Evolutionary conservation across 2,888 invertebrate genomes (phyloP), one percentile per base, ranked within the genome.

Genomic region (Monoplex corrugatus): DNA sequence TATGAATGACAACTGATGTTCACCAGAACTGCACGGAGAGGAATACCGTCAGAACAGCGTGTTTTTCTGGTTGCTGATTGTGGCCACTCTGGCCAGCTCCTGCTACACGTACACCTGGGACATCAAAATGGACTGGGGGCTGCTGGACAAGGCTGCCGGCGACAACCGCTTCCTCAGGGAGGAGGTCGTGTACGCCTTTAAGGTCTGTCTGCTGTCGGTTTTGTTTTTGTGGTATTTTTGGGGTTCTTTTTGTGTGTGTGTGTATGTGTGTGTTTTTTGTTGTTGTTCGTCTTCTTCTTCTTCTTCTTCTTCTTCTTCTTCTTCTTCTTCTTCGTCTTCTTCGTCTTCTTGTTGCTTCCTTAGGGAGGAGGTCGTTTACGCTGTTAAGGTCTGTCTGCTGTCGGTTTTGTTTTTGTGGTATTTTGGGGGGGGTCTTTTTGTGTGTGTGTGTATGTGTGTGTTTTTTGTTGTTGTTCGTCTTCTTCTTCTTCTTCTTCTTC

Each of bases 91-190:
- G 57, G 96, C 98, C 3, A 98, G 98, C 88, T 99, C 99, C 0
- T 97, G 98, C 90, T 99, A 99, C 96, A 98, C 99, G 0, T 98
- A 99, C 96, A 98, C 98, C 1, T 99, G 99, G 99, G 99, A 99
- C 96, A 98, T 99, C 63, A 98, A 98, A 96, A 98, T 99, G 98
- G 99, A 99, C 97, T 99, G 99, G 99, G 99, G 99, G 0, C 97
- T 99, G 89, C 97, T 99, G 94, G 99, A 99, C 95, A 97, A 97
- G 89, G 98, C 98, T 93, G 98, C 98, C 0, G 98, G 98, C 0
- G 95, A 96, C 84, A 98, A 99, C 97, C 97, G 97, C 95, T 98
- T 99, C 95, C 97, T 99, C 0, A 97, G 99, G 78, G 99, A 99
- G 95, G 99, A 99, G 97, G 98, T 99, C 90, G 99, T 99, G 19